Evolutionary conservation across 2,888 invertebrate species (phyloP).

Genomic region (Synergus japonicus): DNA sequence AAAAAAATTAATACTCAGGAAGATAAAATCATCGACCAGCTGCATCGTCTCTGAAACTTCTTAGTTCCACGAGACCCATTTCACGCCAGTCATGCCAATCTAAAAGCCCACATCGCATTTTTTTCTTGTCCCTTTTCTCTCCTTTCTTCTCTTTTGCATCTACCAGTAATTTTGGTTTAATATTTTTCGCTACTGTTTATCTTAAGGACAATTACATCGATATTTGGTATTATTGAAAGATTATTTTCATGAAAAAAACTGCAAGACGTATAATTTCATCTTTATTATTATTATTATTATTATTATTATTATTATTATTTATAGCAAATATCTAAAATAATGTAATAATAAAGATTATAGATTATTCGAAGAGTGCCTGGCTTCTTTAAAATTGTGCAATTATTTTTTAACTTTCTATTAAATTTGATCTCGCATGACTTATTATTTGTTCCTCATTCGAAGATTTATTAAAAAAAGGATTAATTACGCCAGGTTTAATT

Average conservation of each 20-base stretch:
- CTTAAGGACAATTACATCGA: not conserved
- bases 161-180: not conserved
- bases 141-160: not conserved
- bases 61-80: constrained; percentile 33
- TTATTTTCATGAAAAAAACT: not conserved
- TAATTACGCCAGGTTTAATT: not conserved
- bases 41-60: constrained; percentile 14
- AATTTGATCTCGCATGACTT: not conserved
- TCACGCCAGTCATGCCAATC: constrained; percentile 34
- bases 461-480: not conserved
- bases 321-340: too few relatives aligned
- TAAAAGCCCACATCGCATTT: not conserved
- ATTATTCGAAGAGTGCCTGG: too few relatives aligned
- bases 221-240: not conserved
- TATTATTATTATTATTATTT: too few relatives aligned
- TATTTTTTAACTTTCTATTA: not conserved
- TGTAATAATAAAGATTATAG: too few relatives aligned
- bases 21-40: constrained; percentile 36
- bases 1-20: constrained; percentile 28
- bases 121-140: not conserved
- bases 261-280: not conserved
- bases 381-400: too few relatives aligned
- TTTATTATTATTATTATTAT: not conserved
- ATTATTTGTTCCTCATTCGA: not conserved
- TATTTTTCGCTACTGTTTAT: not conserved